Evolutionary conservation across 1,140 invertebrate genomes (phyloP).

Genomic region (Drosophila varians): DNA sequence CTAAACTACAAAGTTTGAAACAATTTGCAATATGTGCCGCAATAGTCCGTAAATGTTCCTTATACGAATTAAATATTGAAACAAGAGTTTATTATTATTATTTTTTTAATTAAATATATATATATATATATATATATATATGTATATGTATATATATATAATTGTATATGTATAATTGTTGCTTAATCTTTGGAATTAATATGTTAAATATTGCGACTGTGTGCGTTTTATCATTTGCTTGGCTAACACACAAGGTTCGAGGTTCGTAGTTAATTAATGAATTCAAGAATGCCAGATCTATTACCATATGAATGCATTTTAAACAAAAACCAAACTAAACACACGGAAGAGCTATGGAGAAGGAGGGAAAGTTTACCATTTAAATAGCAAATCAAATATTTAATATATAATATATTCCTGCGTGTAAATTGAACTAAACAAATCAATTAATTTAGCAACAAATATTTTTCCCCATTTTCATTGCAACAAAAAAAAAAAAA

Average conservation of each 20-base stretch:
- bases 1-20: conserved; percentile 30
- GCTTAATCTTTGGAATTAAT: conserved; percentile 53
- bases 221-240: conserved; percentile 47
- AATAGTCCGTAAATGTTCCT: conserved; percentile 79
- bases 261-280: conserved; percentile 38
- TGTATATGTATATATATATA: conserved; percentile 29
- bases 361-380: conserved; percentile 35
- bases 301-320: conserved; percentile 46
- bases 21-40: conserved; percentile 70
- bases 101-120: conserved; percentile 17
- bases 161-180: conserved; percentile 47
- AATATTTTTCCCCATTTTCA: not conserved
- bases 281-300: conserved; percentile 24
- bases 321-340: conserved; percentile 10
- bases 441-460: conserved; percentile 9
- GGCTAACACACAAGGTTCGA: conserved; percentile 9
- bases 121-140: conserved; percentile 24
- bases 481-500: conserved; percentile 1
- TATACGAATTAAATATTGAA: conserved; percentile 61
- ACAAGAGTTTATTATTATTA: conserved; percentile 36
- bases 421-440: conserved; percentile 32
- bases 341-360: not conserved
- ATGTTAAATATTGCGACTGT: conserved; percentile 33
- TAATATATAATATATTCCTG: conserved; percentile 34
- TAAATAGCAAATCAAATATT: conserved; percentile 66